These are phyloP conservation scores for Parazoanthus atlanticus DNA, from an alignment of 92 coral and sea anemone species.

Conservation along the genomic window DNA sequence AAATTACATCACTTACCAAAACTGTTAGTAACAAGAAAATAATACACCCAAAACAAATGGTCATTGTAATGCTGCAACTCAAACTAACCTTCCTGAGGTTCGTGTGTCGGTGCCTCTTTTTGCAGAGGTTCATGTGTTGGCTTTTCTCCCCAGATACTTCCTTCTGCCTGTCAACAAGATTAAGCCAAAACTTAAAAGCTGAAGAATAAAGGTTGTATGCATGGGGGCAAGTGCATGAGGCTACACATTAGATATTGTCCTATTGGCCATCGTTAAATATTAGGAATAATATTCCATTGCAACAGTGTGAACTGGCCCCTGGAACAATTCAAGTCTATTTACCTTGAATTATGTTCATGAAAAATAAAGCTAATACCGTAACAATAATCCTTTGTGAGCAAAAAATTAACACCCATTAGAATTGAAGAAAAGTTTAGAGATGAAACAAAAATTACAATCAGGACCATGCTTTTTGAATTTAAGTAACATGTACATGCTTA, in stretches of 20 bases:
- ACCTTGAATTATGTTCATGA: no score
- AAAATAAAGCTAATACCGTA: no score
- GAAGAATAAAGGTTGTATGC: slow-evolving; percentile 6
- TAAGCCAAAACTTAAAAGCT: background rate
- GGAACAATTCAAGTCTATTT: background rate
- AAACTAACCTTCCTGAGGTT: background rate
- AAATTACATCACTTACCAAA: no score
- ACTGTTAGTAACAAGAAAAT: no score
- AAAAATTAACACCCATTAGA: no score
- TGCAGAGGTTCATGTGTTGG: background rate
- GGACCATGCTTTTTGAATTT: no score
- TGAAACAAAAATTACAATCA: no score
- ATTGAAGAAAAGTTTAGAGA: no score
- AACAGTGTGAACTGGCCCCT: background rate
- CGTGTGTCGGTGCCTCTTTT: slow-evolving; percentile 4
- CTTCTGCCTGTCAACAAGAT: background rate
- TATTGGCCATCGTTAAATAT: background rate
- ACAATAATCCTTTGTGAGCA: no score
- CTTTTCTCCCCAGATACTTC: background rate
- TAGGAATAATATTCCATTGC: background rate
- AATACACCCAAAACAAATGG: background rate
- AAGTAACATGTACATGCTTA: background rate
- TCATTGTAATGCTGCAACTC: background rate
- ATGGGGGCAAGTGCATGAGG: background rate
- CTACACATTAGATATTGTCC: background rate